These are phyloP conservation scores for Incurvaria masculella DNA, from an alignment of 2,888 invertebrate genomes.

Conservation along the genomic window DNA sequence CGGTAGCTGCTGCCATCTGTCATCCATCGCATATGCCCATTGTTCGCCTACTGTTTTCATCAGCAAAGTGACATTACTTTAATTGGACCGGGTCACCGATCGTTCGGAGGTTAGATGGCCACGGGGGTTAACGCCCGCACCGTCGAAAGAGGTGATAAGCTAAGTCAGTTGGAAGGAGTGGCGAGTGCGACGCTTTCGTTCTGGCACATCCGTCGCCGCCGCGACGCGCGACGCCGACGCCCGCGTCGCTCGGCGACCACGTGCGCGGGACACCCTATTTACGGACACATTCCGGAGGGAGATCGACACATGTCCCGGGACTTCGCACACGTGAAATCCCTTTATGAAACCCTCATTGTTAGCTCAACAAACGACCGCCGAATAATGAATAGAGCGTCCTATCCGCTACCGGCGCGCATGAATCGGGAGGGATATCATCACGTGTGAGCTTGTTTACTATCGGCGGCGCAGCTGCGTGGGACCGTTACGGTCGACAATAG, in stretches of 20 bases:
- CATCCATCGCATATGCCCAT: slow-evolving; percentile 40
- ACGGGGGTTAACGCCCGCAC: background rate
- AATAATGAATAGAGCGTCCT: slow-evolving; percentile 53
- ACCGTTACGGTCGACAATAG: slow-evolving; percentile 56
- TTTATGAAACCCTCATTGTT: slow-evolving; percentile 51
- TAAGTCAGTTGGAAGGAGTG: background rate
- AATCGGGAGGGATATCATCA: slow-evolving; percentile 24
- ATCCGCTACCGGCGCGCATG: slow-evolving; percentile 42
- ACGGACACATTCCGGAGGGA: slow-evolving; percentile 52
- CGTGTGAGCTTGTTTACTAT: slow-evolving; percentile 32
- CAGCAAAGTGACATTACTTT: background rate
- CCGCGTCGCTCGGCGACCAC: slow-evolving; percentile 27
- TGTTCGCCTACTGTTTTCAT: slow-evolving; percentile 48
- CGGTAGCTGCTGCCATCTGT: slow-evolving; percentile 38
- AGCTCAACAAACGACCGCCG: slow-evolving; percentile 19
- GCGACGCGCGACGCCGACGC: background rate
- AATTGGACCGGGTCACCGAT: background rate
- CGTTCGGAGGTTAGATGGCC: no score
- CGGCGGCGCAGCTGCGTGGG: slow-evolving; percentile 46
- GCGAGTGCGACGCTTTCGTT: background rate
- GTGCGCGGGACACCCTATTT: slow-evolving; percentile 50
- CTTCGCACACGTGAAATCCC: slow-evolving; percentile 46
- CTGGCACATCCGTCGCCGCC: background rate
- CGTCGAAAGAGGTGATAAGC: no score
- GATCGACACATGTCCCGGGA: slow-evolving; percentile 53